Evolutionary conservation across 2,113 vertebrate genomes (phyloP), one percentile per base, ranked within the genome.

Genomic region (Dicaeum eximium): DNA sequence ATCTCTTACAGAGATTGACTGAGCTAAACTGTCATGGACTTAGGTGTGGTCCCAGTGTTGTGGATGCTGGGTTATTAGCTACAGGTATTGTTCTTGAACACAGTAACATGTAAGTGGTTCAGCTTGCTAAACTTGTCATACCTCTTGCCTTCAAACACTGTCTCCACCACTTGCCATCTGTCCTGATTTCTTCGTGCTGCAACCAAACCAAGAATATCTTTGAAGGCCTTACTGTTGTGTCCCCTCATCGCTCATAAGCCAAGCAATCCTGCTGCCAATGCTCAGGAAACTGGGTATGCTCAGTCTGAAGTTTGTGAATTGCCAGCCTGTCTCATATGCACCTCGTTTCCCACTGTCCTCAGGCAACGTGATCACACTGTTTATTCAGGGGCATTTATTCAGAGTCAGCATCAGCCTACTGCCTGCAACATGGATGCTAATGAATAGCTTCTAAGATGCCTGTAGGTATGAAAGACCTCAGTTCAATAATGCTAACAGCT

Each of bases 21-120:
- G 38, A 79, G 13, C 21, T n/a, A 48, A 65, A 9, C 48, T 0
- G 1, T 30, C 0, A 0, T 14, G 1, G 2, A 5, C 2, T 56
- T 35, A 79, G 56, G 13, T 71, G 33, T 54, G 28, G 37, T 47
- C n/a, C 8, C 33, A 67, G 3, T 3, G 11, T 10, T 57, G 28
- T 2, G 7, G n/a, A 31, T 79, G 31, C 40, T 74, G 60, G 10
- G 17, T 64, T 86, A 69, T 44, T 37, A 45, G 28, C 28, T 73
- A 40, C 25, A 88, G 50, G 20, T 67, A 77, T 73, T 65, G 42
- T 65, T 19, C 47, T 70, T 86, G 30, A 88, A 77, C 24, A 53
- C 27, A 81, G 2, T 9, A 60, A 53, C 9, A 37, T 25, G 3
- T 38, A 40, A 65, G 14, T 60, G 35, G 45, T 37, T 50, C 35